A percentile compares a stretch with the other conserved stretches of the same genome.
These are phyloP conservation scores for Sander vitreus DNA, from an alignment of 2,113 vertebrate species.

Conservation along the genomic window DNA sequence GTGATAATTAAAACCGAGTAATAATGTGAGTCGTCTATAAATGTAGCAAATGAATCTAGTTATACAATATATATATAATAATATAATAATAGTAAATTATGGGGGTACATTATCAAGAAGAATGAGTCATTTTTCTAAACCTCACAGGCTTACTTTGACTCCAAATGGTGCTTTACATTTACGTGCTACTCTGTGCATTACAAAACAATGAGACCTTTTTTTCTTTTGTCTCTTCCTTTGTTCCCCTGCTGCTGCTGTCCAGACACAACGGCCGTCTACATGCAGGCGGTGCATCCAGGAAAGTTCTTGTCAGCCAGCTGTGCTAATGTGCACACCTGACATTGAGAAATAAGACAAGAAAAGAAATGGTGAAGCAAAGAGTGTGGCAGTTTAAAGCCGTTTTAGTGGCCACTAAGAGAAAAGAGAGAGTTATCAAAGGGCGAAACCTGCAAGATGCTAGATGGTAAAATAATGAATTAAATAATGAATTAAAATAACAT, in stretches of 20 bases:
- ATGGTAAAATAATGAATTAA: not conserved
- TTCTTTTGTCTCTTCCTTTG: conserved; percentile 67
- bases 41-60: too few species aligned
- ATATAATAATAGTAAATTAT: too few species aligned
- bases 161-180: conserved; percentile 26
- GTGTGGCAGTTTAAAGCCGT: not conserved
- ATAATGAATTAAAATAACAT: not conserved
- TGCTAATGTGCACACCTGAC: conserved; percentile 3
- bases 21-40: too few species aligned
- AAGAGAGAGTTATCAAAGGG: conserved; percentile 12
- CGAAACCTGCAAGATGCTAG: not conserved
- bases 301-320: conserved; percentile 47
- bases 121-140: not conserved
- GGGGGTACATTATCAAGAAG: not conserved
- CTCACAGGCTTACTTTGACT: not conserved
- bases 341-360: not conserved
- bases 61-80: too few species aligned
- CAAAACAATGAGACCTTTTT: conserved; percentile 33
- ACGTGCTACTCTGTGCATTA: conserved; percentile 17
- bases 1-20: not conserved
- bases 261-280: conserved; percentile 72
- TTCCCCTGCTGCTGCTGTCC: conserved; percentile 61
- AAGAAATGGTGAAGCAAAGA: not conserved
- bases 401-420: not conserved
- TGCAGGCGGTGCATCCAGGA: conserved; percentile 33